Evolutionary conservation across 2,113 vertebrate genomes (phyloP), one percentile per base, ranked within the genome.

Genomic region (Tachuris rubrigastra): DNA sequence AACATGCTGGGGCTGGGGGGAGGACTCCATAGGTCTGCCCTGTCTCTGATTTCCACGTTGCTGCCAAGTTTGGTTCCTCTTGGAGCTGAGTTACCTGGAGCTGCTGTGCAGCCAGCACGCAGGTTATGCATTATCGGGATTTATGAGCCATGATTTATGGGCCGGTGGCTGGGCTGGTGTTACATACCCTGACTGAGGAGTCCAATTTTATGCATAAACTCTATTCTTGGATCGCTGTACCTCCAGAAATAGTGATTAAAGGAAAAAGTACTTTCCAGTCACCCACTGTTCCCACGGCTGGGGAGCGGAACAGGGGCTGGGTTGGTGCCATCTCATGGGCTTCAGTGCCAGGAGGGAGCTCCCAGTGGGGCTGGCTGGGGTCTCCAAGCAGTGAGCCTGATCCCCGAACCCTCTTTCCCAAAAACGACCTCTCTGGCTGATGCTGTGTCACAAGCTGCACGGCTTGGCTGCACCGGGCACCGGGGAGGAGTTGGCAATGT

Each of bases 121-220:
- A 92, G 94, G 92, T 87, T 89, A 18, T 89, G 94, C 94, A 82
- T 95, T 95, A 87, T 91, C 11, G 3, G 59, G 95, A 96, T 96
- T 96, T 96, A 95, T 88, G 95, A 95, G 87, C 77, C 94, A 93
- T 91, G 96, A 97, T 96, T 97, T 95, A 95, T 91, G 89, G 75
- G 62, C 74, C 2, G 12, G 89, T 74, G 83, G 91, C 92, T 77
- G 84, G 33, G 81, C 87, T 83, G 87, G 66, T 94, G 91, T 89
- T 94, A 76, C 12, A 66, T 66, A 90, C 87, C 50, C 88, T 79
- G 81, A n/a, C 89, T 39, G 84, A 91, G 83, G 89, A 95, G 76
- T 77, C 95, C 92, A 89, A 94, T 95, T 95, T 95, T 85, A 91
- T 93, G 91, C 81, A 84, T 72, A 96, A 92, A 95, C 79, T 82